Percentiles rank a stretch among this genome's conserved stretches.
Evolutionary conservation across 2,797 vertebrate genomes (phyloP).

Genomic region (Pipistrellus pygmaeus): DNA sequence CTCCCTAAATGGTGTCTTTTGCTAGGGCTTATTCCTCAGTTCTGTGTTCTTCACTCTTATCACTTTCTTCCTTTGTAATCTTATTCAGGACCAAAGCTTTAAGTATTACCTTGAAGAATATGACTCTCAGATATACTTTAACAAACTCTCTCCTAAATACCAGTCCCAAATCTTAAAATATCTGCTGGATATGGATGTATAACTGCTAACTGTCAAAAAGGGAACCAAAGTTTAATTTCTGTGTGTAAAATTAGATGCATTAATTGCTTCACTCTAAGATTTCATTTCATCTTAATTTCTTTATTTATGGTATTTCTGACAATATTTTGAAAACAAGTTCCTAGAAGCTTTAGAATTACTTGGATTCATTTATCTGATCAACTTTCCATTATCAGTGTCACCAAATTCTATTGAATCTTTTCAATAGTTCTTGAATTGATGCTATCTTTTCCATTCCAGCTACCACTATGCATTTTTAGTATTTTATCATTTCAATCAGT

Average conservation of each 20-base stretch:
- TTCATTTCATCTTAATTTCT: not conserved
- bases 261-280: not conserved
- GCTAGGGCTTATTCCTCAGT: not conserved
- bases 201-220: not conserved
- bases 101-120: not conserved
- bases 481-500: slow-evolving; percentile 5
- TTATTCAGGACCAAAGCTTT: not conserved
- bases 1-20: not conserved
- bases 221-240: not conserved
- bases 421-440: not conserved
- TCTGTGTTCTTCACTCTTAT: not conserved
- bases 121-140: not conserved
- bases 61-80: slow-evolving; percentile 23
- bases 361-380: slow-evolving; percentile 4
- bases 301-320: not conserved
- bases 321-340: slow-evolving; percentile 12
- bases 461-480: not conserved
- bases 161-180: not conserved
- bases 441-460: not conserved
- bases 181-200: not conserved
- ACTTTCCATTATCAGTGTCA: not conserved
- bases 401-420: not conserved
- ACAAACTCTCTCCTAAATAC: not conserved
- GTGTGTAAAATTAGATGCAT: not conserved
- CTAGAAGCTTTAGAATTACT: not conserved